These are phyloP conservation scores for Cabera pusaria DNA, from an alignment of 2,888 invertebrate genomes.

Conservation along the genomic window DNA sequence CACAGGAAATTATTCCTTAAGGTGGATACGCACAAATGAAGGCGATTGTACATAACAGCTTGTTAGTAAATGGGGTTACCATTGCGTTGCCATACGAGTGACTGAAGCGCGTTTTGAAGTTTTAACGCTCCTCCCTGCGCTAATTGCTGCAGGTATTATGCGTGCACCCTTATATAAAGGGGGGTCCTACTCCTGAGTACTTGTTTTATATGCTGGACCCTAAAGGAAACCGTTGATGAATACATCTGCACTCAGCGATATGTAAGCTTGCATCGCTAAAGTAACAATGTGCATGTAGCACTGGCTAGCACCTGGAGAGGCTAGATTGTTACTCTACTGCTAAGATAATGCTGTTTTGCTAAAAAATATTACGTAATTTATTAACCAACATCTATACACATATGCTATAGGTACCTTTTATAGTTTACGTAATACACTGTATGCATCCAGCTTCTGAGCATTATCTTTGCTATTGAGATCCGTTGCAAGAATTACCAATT, in stretches of 20 bases:
- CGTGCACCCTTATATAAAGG: conserved; percentile 32
- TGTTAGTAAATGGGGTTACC: conserved; percentile 6
- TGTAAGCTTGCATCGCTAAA: no score
- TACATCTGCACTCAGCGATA: conserved; percentile 5
- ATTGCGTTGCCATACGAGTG: conserved; percentile 2
- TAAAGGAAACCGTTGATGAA: conserved; percentile 7
- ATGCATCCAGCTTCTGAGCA: no score
- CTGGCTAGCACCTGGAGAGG: no score
- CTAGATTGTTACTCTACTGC: no score
- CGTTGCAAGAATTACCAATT: no score
- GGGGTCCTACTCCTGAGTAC: conserved; percentile 10
- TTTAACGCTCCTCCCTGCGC: conserved; percentile 37
- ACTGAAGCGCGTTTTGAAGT: conserved; percentile 23
- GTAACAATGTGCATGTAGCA: no score
- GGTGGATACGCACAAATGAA: no score
- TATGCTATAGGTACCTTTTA: conserved; percentile 2
- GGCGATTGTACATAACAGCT: conserved; percentile 1
- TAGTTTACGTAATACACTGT: conserved; percentile 7
- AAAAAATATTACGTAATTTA: no score
- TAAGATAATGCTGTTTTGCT: no score
- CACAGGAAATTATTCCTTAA: no score
- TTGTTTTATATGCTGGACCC: conserved; percentile 8
- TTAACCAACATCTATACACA: no score
- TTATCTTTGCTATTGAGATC: no score
- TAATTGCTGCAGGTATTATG: conserved; percentile 46